Percentiles rank a stretch among this genome's conserved stretches.
Evolutionary conservation across 2,113 vertebrate genomes (phyloP).

Genomic region (Pithys albifrons): DNA sequence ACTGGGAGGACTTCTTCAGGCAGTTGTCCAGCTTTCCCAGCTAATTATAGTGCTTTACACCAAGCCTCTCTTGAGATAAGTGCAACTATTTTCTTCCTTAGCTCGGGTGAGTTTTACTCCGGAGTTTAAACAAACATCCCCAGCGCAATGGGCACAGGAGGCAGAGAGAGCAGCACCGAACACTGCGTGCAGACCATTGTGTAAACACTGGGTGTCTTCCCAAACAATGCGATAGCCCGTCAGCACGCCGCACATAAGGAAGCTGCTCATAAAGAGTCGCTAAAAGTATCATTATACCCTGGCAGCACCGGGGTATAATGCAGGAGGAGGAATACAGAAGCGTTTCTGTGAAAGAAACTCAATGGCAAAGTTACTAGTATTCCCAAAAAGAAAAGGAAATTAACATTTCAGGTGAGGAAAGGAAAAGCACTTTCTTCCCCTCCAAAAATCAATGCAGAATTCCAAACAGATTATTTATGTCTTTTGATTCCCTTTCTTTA

Average conservation of each 20-base stretch:
- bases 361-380: conserved; percentile 62
- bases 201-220: conserved; percentile 4
- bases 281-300: not conserved
- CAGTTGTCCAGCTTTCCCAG: not conserved
- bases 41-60: conserved; percentile 53
- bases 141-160: not conserved
- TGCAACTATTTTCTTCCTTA: not conserved
- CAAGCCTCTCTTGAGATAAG: conserved; percentile 42
- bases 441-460: conserved; percentile 73
- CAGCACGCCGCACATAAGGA: conserved; percentile 27
- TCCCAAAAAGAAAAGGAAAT: conserved; percentile 58
- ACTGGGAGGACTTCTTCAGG: not conserved
- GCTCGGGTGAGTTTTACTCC: not conserved
- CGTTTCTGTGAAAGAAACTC: conserved; percentile 28
- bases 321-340: not conserved
- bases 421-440: conserved; percentile 14
- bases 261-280: conserved; percentile 66
- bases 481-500: conserved; percentile 75
- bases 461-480: conserved; percentile 72
- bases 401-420: conserved; percentile 68
- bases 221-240: conserved; percentile 41
- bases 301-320: not conserved
- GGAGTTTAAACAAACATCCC: not conserved
- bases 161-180: not conserved
- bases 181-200: not conserved